phyloP scores from a whole-genome alignment of 2,113 vertebrate species.

The Pseudorasbora parva region DNA sequence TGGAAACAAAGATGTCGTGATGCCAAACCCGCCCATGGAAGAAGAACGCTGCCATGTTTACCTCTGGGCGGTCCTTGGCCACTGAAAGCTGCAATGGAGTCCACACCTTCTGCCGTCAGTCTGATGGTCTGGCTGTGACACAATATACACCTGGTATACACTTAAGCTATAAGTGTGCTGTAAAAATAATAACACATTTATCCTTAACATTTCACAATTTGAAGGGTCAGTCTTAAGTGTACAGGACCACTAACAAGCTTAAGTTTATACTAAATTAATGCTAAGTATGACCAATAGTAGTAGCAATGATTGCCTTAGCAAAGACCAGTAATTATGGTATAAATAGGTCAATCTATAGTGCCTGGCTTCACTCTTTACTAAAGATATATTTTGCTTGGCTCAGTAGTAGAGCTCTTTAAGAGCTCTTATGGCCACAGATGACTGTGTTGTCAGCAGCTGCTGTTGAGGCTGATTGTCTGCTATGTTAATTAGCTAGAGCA shows the following conservation, averaged over 20 bases:
- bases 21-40: no score
- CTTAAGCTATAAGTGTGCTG: neutral
- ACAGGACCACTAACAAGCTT: neutral
- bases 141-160: no score
- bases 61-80: no score
- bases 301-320: neutral
- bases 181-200: neutral
- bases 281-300: no score
- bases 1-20: no score
- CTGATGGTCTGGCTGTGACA: no score
- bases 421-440: constrained; percentile 16
- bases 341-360: neutral
- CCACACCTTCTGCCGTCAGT: no score
- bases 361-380: neutral
- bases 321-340: neutral
- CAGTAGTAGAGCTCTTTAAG: constrained; percentile 4
- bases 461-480: constrained; percentile 45
- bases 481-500: constrained; percentile 46
- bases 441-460: constrained; percentile 42
- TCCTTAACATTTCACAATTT: neutral
- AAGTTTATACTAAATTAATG: neutral
- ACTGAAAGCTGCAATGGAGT: no score
- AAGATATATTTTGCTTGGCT: neutral
- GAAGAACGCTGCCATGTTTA: no score
- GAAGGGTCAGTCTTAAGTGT: neutral